These are phyloP conservation scores for Syrmaticus mikado DNA, from an alignment of 2,113 vertebrate genomes.

Conservation along the genomic window DNA sequence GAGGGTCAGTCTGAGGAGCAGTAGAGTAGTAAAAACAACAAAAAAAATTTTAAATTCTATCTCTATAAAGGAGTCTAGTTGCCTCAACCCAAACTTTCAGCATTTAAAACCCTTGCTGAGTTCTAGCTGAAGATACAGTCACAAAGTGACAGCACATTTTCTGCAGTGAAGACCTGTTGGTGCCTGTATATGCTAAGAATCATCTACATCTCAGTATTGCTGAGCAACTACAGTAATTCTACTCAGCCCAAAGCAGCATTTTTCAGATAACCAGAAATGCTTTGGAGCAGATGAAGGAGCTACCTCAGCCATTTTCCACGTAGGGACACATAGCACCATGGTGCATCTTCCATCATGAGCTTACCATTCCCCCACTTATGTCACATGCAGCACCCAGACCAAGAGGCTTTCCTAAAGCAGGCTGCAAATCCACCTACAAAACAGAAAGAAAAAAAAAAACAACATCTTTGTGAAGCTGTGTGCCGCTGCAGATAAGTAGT, in stretches of 20 bases:
- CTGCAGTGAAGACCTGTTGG: not conserved
- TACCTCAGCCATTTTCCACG: not conserved
- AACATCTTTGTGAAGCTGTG: not conserved
- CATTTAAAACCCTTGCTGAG: not conserved
- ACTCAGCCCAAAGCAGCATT: not conserved
- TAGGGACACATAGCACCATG: fast-evolving
- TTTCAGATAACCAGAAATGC: not conserved
- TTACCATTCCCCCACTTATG: not conserved
- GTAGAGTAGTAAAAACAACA: not conserved
- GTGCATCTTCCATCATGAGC: not conserved
- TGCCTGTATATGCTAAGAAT: not conserved
- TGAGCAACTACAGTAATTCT: not conserved
- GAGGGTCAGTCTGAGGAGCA: not conserved
- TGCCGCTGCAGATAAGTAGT: not conserved
- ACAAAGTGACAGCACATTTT: not conserved
- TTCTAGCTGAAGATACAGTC: not conserved
- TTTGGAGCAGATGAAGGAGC: not conserved
- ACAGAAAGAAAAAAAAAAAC: not conserved
- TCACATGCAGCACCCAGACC: not conserved
- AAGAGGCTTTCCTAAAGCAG: not conserved
- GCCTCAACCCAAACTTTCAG: not conserved
- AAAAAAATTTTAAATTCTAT: not conserved
- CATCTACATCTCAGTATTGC: not conserved
- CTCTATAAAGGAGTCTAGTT: not conserved
- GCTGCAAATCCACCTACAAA: not conserved